A percentile compares a stretch with the other conserved stretches of the same genome.
Evolutionary conservation across 2,888 invertebrate species (phyloP).

Genomic region (Thereva unica): DNA sequence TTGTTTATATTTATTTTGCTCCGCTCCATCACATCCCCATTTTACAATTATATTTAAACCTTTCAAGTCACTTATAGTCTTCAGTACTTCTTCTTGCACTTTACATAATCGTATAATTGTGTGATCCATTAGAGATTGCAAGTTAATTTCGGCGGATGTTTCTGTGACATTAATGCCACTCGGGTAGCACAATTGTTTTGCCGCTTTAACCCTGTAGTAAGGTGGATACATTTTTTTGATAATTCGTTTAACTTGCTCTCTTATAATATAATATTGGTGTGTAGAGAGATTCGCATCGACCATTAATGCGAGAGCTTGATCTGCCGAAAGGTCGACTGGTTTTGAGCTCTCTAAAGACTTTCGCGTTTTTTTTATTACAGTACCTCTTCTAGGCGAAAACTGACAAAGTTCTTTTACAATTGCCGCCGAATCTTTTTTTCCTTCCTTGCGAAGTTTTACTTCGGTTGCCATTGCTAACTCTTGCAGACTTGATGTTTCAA

Average conservation of each 20-base stretch:
- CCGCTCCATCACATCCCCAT: constrained; percentile 9
- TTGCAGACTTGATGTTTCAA: not conserved
- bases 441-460: not conserved
- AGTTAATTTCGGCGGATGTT: no score
- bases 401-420: constrained; percentile 7
- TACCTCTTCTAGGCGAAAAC: no score
- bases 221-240: constrained; percentile 5
- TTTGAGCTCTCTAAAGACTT: no score
- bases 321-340: no score
- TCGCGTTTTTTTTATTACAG: not conserved
- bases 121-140: constrained; percentile 4
- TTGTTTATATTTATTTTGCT: constrained; percentile 3
- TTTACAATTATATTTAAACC: constrained; percentile 1
- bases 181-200: constrained; percentile 2
- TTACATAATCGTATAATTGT: not conserved
- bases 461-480: constrained; percentile 3
- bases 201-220: constrained; percentile 4
- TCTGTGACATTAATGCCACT: not conserved
- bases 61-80: not conserved
- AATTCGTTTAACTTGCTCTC: not conserved
- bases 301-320: constrained; percentile 11
- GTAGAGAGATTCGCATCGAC: constrained; percentile 4
- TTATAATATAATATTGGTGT: not conserved
- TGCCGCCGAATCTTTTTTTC: constrained; percentile 6
- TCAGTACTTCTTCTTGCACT: not conserved